These are phyloP conservation scores for Saimiri boliviensis DNA, from an alignment of 2,113 vertebrate species.

Conservation along the genomic window DNA sequence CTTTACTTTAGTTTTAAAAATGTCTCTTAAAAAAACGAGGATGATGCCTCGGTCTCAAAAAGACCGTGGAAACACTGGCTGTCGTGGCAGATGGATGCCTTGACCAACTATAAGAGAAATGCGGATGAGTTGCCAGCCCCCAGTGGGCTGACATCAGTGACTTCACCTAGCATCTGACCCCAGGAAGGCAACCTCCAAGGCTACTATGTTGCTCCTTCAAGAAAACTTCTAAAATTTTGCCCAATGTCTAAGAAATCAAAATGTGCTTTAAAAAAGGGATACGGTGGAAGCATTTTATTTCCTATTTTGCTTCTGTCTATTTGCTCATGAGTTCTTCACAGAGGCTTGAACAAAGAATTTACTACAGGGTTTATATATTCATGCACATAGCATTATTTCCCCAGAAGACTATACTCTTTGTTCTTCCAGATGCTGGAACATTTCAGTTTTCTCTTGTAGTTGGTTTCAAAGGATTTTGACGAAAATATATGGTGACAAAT, in stretches of 20 bases:
- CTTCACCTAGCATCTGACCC: not conserved
- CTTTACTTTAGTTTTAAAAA: not conserved
- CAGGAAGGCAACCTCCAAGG: not conserved
- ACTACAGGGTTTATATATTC: conserved; percentile 48
- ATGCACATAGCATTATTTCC: not conserved
- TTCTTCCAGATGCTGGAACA: conserved; percentile 51
- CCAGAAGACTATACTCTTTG: conserved; percentile 23
- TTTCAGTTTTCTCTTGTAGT: conserved; percentile 49
- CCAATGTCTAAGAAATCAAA: conserved; percentile 5
- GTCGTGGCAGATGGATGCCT: too few species aligned
- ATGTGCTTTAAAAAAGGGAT: not conserved
- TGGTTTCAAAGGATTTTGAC: conserved; percentile 49
- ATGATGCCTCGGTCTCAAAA: not conserved
- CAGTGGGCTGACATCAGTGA: not conserved
- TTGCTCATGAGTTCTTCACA: conserved; percentile 41
- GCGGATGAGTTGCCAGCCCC: not conserved
- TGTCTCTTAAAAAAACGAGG: not conserved
- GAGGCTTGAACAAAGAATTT: conserved; percentile 49
- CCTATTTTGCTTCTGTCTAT: not conserved
- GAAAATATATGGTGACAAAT: conserved; percentile 48
- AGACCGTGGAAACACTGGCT: not conserved
- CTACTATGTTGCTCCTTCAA: not conserved
- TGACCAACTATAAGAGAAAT: not conserved
- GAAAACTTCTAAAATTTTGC: not conserved
- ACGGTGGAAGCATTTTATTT: not conserved